Conservation (phyloP, 2,888 invertebrate species). For the Selenia dentaria region DNA sequence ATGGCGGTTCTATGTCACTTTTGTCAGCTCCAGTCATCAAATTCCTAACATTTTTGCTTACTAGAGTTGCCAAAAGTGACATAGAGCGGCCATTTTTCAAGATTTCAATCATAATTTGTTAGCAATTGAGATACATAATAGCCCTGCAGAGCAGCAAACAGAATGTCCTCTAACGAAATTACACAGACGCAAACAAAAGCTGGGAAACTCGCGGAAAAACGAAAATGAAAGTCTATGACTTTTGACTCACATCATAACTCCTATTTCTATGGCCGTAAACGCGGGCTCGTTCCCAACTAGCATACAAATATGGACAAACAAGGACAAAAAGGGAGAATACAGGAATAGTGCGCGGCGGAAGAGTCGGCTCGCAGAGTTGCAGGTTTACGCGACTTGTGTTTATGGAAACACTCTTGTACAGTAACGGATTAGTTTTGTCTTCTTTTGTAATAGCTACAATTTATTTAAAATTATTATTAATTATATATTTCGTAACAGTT, state of each 20-base stretch:
- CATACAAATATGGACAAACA: slow-evolving; percentile 45
- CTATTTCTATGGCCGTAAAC: slow-evolving; percentile 27
- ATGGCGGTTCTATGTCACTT: too few species aligned
- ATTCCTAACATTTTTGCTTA: too few species aligned
- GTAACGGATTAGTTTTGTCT: too few species aligned
- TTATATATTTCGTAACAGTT: too few species aligned
- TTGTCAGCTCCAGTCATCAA: too few species aligned
- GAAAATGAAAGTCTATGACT: slow-evolving; percentile 26
- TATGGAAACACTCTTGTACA: neutral
- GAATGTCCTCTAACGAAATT: slow-evolving; percentile 6
- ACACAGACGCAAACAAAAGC: slow-evolving; percentile 8
- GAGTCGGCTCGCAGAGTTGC: neutral
- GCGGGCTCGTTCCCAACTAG: slow-evolving; percentile 29
- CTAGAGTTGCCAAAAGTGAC: too few species aligned
- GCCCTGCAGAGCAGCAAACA: slow-evolving; percentile 10
- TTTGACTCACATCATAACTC: slow-evolving; percentile 24
- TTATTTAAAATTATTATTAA: too few species aligned
- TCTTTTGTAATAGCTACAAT: too few species aligned
- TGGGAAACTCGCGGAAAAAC: slow-evolving; percentile 7
- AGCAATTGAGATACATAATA: too few species aligned
- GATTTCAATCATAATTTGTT: too few species aligned
- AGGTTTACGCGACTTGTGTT: neutral
- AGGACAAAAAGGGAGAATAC: slow-evolving; percentile 38
- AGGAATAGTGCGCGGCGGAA: slow-evolving; percentile 38
- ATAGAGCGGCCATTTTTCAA: too few species aligned